Percentiles rank a stretch among this genome's conserved stretches.
phyloP scores from a whole-genome alignment of 2,888 invertebrate species.

The Oconnorella tubifera region DNA sequence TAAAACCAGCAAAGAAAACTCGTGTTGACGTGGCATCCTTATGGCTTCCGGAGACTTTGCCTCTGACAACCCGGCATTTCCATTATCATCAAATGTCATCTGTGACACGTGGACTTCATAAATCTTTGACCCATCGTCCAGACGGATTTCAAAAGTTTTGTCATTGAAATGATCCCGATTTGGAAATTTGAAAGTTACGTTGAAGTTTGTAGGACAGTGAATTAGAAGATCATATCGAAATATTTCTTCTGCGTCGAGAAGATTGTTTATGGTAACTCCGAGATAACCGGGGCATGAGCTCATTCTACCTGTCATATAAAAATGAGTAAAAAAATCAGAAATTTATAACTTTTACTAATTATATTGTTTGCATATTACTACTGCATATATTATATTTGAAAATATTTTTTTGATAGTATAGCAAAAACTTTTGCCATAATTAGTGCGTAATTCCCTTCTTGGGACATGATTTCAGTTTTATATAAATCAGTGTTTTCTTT shows the following conservation, averaged over 20 bases:
- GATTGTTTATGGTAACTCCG: slow-evolving; percentile 36
- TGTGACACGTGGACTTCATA: slow-evolving; percentile 34
- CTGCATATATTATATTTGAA: no score
- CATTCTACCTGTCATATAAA: slow-evolving; percentile 35
- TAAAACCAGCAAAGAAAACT: slow-evolving; percentile 13
- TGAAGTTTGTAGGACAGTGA: slow-evolving; percentile 45
- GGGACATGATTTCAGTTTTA: no score
- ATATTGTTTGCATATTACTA: no score
- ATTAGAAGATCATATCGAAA: slow-evolving; percentile 46
- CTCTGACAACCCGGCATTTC: neutral
- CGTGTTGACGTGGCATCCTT: slow-evolving; percentile 7
- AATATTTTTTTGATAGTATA: no score
- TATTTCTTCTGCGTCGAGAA: slow-evolving; percentile 31
- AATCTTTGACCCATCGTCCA: slow-evolving; percentile 27
- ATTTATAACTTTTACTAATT: no score
- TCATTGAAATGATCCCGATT: slow-evolving; percentile 33
- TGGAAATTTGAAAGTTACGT: slow-evolving; percentile 41
- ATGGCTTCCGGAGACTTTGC: slow-evolving; percentile 8
- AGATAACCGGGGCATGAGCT: slow-evolving; percentile 46
- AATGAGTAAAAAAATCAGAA: neutral
- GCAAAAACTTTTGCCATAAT: no score
- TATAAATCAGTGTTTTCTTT: no score
- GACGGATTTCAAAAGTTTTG: slow-evolving; percentile 34
- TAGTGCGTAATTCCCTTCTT: no score
- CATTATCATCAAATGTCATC: slow-evolving; percentile 25